phyloP scores from a whole-genome alignment of 2,797 vertebrate species.

The Pogoniulus pusillus region DNA sequence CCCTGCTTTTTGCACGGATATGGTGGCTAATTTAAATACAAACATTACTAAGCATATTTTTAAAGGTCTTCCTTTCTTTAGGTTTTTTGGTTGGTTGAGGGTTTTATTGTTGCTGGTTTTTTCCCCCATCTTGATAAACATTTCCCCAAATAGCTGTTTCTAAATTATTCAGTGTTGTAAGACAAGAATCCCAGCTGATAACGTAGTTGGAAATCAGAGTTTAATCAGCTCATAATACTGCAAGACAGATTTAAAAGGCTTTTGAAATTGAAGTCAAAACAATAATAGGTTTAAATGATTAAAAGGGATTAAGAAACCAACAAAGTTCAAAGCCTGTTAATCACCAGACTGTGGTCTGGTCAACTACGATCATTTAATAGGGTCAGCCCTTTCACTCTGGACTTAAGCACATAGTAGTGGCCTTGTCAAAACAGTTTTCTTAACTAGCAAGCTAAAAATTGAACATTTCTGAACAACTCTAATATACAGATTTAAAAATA shows the following conservation, averaged over 20 bases:
- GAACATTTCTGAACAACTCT: background rate
- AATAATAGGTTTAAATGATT: constrained; percentile 78
- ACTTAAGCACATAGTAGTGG: background rate
- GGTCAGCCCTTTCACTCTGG: constrained; percentile 28
- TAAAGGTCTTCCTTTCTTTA: background rate
- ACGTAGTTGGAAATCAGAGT: constrained; percentile 23
- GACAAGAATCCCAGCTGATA: background rate
- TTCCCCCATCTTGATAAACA: background rate
- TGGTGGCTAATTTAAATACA: background rate
- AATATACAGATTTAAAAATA: background rate
- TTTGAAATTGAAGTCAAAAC: constrained; percentile 65
- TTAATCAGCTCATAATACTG: constrained; percentile 67
- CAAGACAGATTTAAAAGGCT: constrained; percentile 67
- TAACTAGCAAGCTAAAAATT: background rate
- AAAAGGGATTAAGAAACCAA: constrained; percentile 67
- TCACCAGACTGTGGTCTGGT: background rate
- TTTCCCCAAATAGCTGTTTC: background rate
- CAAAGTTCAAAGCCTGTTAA: constrained; percentile 63
- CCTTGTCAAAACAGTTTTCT: constrained; percentile 11
- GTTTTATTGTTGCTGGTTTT: background rate
- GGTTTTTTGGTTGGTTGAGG: accelerated
- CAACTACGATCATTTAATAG: constrained; percentile 45
- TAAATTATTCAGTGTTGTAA: background rate
- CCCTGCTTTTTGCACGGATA: background rate
- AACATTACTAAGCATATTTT: background rate